Percentiles rank a stretch among this genome's conserved stretches.
Evolutionary conservation across 64 coral and sea anemone species (phyloP).

Genomic region (Trachythela sp.): DNA sequence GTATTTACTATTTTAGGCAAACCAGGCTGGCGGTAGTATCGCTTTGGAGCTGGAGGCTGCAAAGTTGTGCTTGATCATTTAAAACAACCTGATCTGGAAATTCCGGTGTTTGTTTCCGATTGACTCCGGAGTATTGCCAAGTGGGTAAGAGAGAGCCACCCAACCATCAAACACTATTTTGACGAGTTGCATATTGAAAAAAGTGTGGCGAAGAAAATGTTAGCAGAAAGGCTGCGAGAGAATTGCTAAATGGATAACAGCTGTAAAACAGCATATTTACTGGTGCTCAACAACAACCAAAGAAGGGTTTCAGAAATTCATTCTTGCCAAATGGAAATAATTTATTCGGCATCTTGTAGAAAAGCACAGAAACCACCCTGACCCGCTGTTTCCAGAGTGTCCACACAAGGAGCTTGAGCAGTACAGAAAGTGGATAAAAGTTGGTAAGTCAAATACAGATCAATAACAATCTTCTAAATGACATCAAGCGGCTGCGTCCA

Average conservation of each 20-base stretch:
- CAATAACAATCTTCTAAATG: too few species aligned
- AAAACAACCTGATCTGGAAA: too few species aligned
- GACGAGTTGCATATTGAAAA: conserved; percentile 13
- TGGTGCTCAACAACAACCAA: conserved; percentile 6
- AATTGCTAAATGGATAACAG: neutral
- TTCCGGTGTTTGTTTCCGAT: too few species aligned
- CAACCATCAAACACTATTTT: neutral
- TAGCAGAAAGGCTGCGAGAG: neutral
- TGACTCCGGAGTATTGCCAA: neutral
- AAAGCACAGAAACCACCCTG: neutral
- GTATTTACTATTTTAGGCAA: neutral
- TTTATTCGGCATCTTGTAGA: neutral
- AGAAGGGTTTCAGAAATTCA: neutral
- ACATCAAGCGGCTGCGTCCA: conserved; percentile 35
- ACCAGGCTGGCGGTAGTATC: neutral
- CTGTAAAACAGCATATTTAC: neutral
- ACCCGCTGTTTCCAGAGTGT: neutral
- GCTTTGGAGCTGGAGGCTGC: neutral
- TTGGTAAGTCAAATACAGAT: neutral
- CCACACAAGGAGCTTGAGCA: neutral
- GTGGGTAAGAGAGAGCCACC: neutral
- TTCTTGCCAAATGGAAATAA: conserved; percentile 11
- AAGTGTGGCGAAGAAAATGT: neutral
- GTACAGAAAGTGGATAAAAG: neutral
- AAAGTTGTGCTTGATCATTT: too few species aligned